Evolutionary conservation across 2,797 vertebrate genomes (phyloP), one percentile per base, ranked within the genome.

Genomic region (Myotis vivesi): DNA sequence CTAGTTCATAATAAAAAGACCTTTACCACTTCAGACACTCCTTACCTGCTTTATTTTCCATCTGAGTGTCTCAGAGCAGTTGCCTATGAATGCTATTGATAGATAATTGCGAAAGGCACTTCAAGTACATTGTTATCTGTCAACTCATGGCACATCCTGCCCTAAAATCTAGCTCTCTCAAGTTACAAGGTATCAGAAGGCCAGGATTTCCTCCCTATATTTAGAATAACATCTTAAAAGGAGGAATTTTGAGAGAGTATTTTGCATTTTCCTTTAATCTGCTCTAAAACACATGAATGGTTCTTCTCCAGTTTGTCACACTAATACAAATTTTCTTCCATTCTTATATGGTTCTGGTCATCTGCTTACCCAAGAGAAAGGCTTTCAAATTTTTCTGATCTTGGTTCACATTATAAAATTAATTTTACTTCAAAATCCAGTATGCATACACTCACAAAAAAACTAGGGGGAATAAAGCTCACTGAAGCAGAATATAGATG

Each of bases 401-500:
- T 73, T 80, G 30, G 90, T 62, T 94, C 25, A 38, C 16, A 92
- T 10, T 28, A 90, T 62, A 89, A 83, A 96, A 89, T 36, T 51
- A 36, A 92, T 77, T 83, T 87, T 75, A 80, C 3, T 80, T 72
- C 38, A 89, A 93, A 95, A 80, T 19, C 41, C n/a, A 95, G 13
- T 25, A 41, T 36, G 55, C 15, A 46, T 25, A 57, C 19, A 62
- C 11, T 71, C 11, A 41, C 17, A 89, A 9, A 8, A 82, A 83
- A 91, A 66, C 1, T 3, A 1, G 9, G 13, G n/a, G 8, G 30
- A 1, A 38, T 41, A 62, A n/a, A 6, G n/a, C 12, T 80, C 59
- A 64, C 1, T 76, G 19, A 91, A 87, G 7, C 44, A 75, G 81
- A n/a, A 87, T 85, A 57, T 6, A 91, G 6, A 28, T 53, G 1